Evolutionary conservation across 2,113 vertebrate species (phyloP), one percentile per base, ranked within the genome.

Genomic region (Chloropsis hardwickii): DNA sequence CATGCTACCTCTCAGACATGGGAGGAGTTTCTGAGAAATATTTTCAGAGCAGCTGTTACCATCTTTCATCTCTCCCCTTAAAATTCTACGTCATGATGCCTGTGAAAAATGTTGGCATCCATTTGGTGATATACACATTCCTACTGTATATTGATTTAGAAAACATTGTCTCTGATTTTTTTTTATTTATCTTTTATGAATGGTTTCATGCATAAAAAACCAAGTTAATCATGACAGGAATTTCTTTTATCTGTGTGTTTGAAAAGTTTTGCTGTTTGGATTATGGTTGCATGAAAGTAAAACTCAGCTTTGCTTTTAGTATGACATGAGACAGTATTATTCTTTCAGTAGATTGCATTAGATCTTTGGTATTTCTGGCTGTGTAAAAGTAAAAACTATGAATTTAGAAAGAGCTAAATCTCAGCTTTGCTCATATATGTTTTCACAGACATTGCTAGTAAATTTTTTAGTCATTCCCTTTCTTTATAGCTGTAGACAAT

Each of bases 21-120:
- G 90, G 79, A 95, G 85, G 82, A 93, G 45, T 77, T 92, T 85
- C 40, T 80, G 70, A 76, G 90, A 85, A 94, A 90, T 79, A 79
- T 91, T 87, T 90, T 93, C 70, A 72, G 54, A 82, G 28, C 28
- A 35, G 19, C 10, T 82, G n/a, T 64, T 64, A 37, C 6, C 11
- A 57, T 89, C 81, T 73, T 86, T 95, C 40, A 86, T 72, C 4
- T 53, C 28, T 65, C 11, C 16, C 21, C 12, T 80, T 92, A 73
- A 88, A 94, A 88, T 80, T 91, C 31, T 90, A 12, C 21, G 61
- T 72, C 37, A 35, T 23, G 4, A 54, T 57, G 23, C 25, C 29
- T 72, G 25, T 48, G 25, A 81, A 85, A 92, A 88, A 86, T 87
- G 19, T 15, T 1, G 0, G 20, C 42, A 47, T 70, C 35, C 20